phyloP scores from a whole-genome alignment of 2,113 vertebrate genomes.

The Oriolus oriolus region DNA sequence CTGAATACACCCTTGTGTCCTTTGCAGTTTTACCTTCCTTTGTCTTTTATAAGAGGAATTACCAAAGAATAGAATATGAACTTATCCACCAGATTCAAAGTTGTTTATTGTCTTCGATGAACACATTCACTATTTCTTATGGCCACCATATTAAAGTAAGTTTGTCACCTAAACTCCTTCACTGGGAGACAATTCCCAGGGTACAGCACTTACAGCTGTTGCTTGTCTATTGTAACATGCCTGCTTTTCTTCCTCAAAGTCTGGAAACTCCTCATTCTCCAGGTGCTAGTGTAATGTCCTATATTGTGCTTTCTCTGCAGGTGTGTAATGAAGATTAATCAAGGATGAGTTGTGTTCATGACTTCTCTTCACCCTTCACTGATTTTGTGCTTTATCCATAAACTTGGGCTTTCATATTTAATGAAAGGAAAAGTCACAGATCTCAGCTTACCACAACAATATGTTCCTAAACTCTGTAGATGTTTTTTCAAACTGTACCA shows the following conservation, averaged over 20 bases:
- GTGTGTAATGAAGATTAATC: neutral
- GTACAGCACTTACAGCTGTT: neutral
- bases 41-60: neutral
- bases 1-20: conserved; percentile 4
- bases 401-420: neutral
- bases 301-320: neutral
- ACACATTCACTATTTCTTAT: neutral
- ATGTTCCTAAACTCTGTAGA: neutral
- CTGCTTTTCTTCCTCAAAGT: neutral
- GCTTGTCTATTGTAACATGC: neutral
- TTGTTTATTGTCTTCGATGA: neutral
- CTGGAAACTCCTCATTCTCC: neutral
- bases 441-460: neutral
- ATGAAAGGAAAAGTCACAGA: neutral
- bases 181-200: neutral
- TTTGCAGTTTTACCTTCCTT: neutral
- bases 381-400: neutral
- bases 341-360: neutral
- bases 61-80: neutral
- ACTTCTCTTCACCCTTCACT: neutral
- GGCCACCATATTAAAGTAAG: neutral
- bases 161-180: neutral
- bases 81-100: neutral
- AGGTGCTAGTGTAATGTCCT: rapidly evolving
- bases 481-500: neutral